These are phyloP conservation scores for Urophycis tenuis DNA, from an alignment of 2,797 vertebrate species.

Conservation along the genomic window DNA sequence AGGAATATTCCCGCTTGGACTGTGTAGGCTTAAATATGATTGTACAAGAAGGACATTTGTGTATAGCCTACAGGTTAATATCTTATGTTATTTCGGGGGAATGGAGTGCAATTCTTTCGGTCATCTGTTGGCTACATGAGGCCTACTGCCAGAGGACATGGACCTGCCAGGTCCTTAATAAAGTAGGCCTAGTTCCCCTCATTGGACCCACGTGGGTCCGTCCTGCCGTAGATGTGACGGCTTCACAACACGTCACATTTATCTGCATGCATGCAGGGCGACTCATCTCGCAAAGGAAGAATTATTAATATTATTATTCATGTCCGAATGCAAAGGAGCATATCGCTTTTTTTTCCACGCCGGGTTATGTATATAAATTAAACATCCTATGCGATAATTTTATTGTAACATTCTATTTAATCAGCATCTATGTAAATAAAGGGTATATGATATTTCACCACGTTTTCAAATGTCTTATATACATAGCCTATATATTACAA, in stretches of 20 bases:
- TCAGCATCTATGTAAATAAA: constrained; percentile 83
- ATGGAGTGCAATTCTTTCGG: constrained; percentile 58
- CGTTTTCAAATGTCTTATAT: constrained; percentile 30
- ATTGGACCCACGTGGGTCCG: no score
- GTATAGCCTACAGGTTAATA: constrained; percentile 48
- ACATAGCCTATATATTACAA: no score
- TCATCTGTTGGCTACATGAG: constrained; percentile 13
- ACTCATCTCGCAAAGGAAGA: constrained; percentile 18
- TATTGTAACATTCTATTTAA: constrained; percentile 84
- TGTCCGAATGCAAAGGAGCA: constrained; percentile 28
- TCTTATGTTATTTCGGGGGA: constrained; percentile 35
- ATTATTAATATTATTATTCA: constrained; percentile 10
- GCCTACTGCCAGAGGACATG: neutral
- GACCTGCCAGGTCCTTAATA: neutral
- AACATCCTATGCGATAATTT: constrained; percentile 69
- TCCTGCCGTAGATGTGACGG: constrained; percentile 27
- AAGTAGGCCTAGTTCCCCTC: neutral
- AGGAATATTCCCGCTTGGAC: constrained; percentile 48
- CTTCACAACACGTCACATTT: constrained; percentile 13
- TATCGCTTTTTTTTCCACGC: constrained; percentile 31
- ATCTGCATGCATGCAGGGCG: constrained; percentile 37
- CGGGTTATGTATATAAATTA: constrained; percentile 70
- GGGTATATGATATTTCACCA: constrained; percentile 74
- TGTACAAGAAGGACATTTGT: constrained; percentile 32
- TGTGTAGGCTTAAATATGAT: constrained; percentile 24